These are phyloP conservation scores for Actenoides hombroni DNA, from an alignment of 2,113 vertebrate genomes.

Conservation along the genomic window DNA sequence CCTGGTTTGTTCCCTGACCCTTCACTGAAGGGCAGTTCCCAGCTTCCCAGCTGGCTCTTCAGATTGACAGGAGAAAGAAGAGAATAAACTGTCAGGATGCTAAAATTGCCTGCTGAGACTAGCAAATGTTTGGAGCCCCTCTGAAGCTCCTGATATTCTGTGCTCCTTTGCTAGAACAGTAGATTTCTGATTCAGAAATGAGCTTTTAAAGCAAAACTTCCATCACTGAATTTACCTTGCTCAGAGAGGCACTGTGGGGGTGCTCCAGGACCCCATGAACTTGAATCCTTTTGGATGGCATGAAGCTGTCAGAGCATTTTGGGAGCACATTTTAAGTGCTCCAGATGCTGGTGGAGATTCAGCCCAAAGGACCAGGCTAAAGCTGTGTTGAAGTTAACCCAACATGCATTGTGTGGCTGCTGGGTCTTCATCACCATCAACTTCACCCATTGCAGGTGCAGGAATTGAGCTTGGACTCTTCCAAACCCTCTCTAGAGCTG, in stretches of 20 bases:
- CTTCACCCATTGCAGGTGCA: neutral
- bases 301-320: neutral
- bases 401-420: rapidly evolving
- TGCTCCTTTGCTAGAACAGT: neutral
- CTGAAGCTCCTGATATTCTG: neutral
- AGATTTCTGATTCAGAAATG: neutral
- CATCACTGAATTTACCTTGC: neutral
- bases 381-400: neutral
- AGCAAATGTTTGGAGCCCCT: rapidly evolving
- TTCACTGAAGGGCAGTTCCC: neutral
- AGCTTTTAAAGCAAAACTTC: neutral
- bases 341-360: neutral
- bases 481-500: neutral
- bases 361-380: neutral
- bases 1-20: neutral
- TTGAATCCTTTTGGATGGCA: neutral
- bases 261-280: neutral
- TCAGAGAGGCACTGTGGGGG: neutral
- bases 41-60: neutral
- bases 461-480: neutral
- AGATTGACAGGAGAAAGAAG: neutral
- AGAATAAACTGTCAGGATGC: neutral
- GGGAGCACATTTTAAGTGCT: neutral
- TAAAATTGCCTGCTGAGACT: neutral
- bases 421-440: neutral